A percentile compares a stretch with the other conserved stretches of the same genome.
Conservation (phyloP, 92 coral and sea anemone species). For the Pocillopora grandis region DNA sequence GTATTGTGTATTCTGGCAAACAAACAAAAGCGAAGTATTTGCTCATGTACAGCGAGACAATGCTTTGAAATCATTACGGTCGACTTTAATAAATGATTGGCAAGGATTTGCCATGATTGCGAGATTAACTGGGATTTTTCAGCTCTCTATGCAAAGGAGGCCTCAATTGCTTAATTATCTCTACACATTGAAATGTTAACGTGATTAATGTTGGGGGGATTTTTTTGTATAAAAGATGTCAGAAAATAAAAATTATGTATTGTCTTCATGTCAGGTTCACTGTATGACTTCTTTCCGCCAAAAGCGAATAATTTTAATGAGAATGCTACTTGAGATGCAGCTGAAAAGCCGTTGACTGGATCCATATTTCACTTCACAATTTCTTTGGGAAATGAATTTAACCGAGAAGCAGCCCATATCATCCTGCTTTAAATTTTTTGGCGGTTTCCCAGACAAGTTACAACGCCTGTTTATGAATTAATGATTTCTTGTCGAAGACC, state of each 20-base stretch:
- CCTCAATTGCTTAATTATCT: constrained; percentile 4
- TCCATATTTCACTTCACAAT: too few relatives aligned
- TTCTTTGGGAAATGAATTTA: neutral
- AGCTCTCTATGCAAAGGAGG: neutral
- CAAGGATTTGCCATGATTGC: constrained; percentile 8
- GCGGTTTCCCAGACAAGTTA: neutral
- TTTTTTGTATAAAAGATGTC: neutral
- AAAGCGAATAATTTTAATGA: too few relatives aligned
- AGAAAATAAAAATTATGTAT: neutral
- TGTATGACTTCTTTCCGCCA: neutral
- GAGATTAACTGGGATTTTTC: neutral
- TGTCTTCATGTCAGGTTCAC: neutral
- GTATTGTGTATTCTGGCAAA: constrained; percentile 11
- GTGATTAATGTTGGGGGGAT: constrained; percentile 4
- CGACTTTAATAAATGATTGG: neutral
- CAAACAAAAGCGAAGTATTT: constrained; percentile 16
- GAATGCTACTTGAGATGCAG: too few relatives aligned
- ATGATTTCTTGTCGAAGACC: neutral
- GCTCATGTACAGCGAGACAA: neutral
- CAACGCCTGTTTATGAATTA: neutral
- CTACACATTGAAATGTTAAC: constrained; percentile 17
- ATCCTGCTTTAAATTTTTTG: neutral
- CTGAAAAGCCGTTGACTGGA: too few relatives aligned
- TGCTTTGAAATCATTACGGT: neutral
- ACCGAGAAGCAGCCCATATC: neutral